phyloP scores from a whole-genome alignment of 2,113 vertebrate genomes.

The Proteles cristata region DNA sequence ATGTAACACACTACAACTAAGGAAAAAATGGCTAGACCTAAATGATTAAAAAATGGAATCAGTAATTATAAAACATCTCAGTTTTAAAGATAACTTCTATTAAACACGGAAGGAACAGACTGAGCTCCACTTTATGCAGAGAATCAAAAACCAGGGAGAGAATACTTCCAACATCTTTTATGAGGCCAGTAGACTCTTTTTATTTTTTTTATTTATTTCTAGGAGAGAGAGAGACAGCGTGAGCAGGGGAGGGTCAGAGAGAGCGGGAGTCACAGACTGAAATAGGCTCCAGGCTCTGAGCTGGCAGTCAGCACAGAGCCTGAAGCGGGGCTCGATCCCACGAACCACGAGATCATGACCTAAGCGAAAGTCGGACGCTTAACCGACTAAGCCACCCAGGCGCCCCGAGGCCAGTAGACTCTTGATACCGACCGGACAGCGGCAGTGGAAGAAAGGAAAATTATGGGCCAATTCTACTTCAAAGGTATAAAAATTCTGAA shows the following conservation, averaged over 20 bases:
- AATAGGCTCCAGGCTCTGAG: too few species aligned
- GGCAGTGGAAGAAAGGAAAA: background rate
- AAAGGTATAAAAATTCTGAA: background rate
- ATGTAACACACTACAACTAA: background rate
- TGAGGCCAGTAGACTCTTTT: background rate
- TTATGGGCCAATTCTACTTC: background rate
- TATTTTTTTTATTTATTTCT: too few species aligned
- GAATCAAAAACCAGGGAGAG: background rate
- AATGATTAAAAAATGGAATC: background rate
- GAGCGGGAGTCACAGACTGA: too few species aligned
- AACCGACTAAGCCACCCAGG: too few species aligned
- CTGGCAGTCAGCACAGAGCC: too few species aligned
- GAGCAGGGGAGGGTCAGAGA: too few species aligned
- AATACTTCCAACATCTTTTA: background rate
- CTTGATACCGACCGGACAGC: background rate
- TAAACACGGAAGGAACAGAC: background rate
- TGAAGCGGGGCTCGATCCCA: too few species aligned
- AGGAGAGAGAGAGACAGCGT: too few species aligned
- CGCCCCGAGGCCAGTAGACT: background rate
- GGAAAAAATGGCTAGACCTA: background rate
- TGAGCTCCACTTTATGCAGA: background rate
- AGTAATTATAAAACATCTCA: background rate
- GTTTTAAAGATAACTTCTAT: background rate
- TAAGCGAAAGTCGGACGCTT: too few species aligned
- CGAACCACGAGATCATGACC: too few species aligned